Base-by-base conservation (phyloP, 2,888 invertebrate genomes). In the Drosophila koepferae region DNA sequence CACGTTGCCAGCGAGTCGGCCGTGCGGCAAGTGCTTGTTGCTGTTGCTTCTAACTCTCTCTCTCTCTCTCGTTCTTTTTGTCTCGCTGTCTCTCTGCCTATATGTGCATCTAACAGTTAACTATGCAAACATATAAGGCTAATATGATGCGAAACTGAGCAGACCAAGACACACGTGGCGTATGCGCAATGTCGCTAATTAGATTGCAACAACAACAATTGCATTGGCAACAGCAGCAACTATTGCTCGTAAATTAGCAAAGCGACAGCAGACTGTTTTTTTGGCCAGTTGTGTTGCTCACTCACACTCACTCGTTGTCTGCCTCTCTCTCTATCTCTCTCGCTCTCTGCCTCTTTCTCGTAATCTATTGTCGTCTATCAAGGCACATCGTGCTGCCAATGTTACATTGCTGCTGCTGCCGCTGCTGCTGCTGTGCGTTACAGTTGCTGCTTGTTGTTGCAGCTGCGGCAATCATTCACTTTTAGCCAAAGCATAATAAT, bases 401-500 rank as follows among this genome's bases (percentile, higher is more conserved):
- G 68, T 51, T 69, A 86, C 76, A 69, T 71, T 23, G 36, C 44
- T 77, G 72, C 54, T 18, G 63, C 53, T 56, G 73, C 54, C 64
- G 66, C 49, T 63, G 31, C 14, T 77, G 73, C 54, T 68, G 66
- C 49, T 63, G 62, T 61, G 60, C 61, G 74, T 43, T 63, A 48
- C 60, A 63, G 78, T 36, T 67, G 64, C 28, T 60, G 74, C 44
- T 72, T 65, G 72, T 14, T 68, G 74, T 44, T 63, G 77, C 83
- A 74, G 81, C 83, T 81, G 80, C 72, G 44, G 86, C 89, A 81
- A 86, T 86, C 85, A 89, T 86, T 86, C 85, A 86, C 89, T 86
- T 89, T 89, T 89, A 84, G 84, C 83, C 83, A 82, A 80, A 85
- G 83, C 82, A 85, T 86, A 86, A 86, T 83, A 89, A 86, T 84